phyloP scores from a whole-genome alignment of 2,797 vertebrate species.

The Smutsia gigantea region DNA sequence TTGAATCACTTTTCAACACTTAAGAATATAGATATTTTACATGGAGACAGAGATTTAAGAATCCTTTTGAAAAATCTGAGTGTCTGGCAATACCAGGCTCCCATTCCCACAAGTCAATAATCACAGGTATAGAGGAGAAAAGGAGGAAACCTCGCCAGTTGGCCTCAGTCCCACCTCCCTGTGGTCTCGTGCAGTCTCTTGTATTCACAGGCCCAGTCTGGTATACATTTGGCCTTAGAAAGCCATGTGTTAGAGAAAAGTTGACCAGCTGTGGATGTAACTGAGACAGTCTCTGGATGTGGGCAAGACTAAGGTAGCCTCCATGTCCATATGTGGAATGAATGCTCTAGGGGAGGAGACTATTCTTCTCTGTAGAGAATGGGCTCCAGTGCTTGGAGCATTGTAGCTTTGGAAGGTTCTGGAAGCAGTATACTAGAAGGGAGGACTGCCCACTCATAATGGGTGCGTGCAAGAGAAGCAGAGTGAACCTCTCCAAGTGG shows the following conservation, averaged over 20 bases:
- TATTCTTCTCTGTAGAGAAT: no score
- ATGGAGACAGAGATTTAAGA: not conserved
- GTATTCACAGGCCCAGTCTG: not conserved
- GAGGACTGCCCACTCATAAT: not conserved
- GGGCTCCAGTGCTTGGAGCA: rapidly evolving
- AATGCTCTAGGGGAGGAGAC: no score
- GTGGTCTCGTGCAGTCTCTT: not conserved
- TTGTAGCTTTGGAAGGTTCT: not conserved
- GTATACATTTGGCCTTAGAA: not conserved
- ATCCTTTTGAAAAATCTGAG: not conserved
- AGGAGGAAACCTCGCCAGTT: not conserved
- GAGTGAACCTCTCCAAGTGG: not conserved
- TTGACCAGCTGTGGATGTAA: not conserved
- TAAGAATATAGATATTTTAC: not conserved
- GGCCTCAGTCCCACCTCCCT: not conserved
- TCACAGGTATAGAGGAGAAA: not conserved
- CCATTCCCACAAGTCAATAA: not conserved
- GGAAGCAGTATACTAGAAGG: not conserved
- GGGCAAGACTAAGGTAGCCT: not conserved
- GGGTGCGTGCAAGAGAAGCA: not conserved
- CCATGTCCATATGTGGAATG: not conserved
- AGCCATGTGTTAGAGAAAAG: not conserved
- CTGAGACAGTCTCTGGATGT: rapidly evolving
- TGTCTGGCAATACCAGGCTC: not conserved
- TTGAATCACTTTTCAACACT: not conserved